Evolutionary conservation across 2,113 vertebrate species (phyloP), one percentile per base, ranked within the genome.

Genomic region (Scomber japonicus): DNA sequence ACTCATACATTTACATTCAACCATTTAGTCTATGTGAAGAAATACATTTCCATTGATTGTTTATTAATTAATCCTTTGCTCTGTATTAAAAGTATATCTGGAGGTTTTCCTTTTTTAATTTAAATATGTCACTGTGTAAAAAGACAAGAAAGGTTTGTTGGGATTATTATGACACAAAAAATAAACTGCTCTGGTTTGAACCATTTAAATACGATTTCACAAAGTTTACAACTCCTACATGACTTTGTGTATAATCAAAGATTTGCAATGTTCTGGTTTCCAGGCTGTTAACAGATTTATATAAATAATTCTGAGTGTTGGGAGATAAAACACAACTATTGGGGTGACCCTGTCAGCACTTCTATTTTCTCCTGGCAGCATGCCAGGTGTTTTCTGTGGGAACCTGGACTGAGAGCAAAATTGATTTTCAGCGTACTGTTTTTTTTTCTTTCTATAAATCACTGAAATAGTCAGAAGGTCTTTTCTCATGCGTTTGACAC

Each of bases 331-430:
- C 0, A 61, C 12, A 78, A 69, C 56, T 66, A 10, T 68, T 86
- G 68, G 15, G 30, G 51, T 69, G 59, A 76, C 48, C 31, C 64
- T 56, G 66, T 73, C 61, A 85, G 35, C 50, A 9, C 48, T 53
- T 78, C 14, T 49, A 80, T 63, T 82, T 59, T 68, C 57, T 64
- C 12, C 11, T 80, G 72, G 84, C 84, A 66, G 46, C 3, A 40
- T 59, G 71, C 80, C 89, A 81, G 14, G 11, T 11, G 60, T 82
- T 82, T 84, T 90, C 63, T 85, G 78, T 93, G 90, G 83, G 85
- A 93, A 94, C 83, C 66, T 63, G 51, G 40, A 27, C 54, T 81
- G 35, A 44, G 19, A 44, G 19, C 16, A 67, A 45, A 1, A 0
- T 3, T 6, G 0, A 15, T 30, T 30, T 65, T 48, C 14, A 19